phyloP scores from a whole-genome alignment of 2,113 vertebrate species.

The Apaloderma vittatum region DNA sequence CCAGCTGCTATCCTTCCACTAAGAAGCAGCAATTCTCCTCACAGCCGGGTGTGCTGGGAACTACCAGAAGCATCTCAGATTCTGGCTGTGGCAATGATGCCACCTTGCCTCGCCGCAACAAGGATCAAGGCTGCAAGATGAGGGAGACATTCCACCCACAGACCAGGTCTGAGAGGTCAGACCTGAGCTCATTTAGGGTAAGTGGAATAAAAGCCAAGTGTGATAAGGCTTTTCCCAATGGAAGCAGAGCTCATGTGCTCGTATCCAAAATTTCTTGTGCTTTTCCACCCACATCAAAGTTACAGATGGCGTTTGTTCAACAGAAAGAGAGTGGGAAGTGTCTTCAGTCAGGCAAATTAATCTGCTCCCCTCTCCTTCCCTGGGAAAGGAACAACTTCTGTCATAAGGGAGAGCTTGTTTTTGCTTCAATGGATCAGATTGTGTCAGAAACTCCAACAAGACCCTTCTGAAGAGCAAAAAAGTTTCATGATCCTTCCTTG shows the following conservation, averaged over 20 bases:
- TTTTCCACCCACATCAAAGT: background rate
- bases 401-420: background rate
- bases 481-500: background rate
- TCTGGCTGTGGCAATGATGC: background rate
- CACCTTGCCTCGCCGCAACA: background rate
- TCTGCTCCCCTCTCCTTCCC: background rate
- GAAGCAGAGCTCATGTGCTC: background rate
- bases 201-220: background rate
- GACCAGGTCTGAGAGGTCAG: background rate
- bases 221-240: background rate
- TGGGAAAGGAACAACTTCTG: background rate
- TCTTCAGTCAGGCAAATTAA: background rate
- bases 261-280: background rate
- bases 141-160: background rate
- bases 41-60: accelerated
- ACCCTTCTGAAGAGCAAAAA: background rate
- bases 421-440: background rate
- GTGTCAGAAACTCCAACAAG: background rate
- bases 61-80: background rate
- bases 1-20: background rate
- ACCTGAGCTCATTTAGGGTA: background rate
- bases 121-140: background rate
- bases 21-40: background rate
- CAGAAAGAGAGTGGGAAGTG: background rate
- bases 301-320: background rate